Base-by-base conservation (phyloP, 2,113 vertebrate species). In the Lates calcarifer region DNA sequence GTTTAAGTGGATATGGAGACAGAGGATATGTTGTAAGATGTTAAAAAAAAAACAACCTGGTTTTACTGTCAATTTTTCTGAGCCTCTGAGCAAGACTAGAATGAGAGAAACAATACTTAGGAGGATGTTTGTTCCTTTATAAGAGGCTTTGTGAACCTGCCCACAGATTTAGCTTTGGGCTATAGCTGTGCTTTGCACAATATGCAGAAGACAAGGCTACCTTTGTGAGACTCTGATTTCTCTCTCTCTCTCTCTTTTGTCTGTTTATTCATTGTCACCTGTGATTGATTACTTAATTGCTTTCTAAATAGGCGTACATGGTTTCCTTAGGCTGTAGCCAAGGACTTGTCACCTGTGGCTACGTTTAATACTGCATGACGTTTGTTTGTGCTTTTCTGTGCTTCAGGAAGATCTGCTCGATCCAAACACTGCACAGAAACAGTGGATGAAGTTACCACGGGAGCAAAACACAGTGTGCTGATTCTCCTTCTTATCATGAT, bases 231-330 rank as follows among this genome's bases (percentile, higher is more conserved):
- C 20, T 35, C 15, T 31, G 5, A 15, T 12, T 28, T 58, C 39
- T 43, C 47, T 51, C 22, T 41, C 58, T 17, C 35, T 31, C 24
- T 13, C 18, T 49, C 29, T 22, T 61, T 15, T n/a, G 37, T 76
- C 41, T 35, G 20, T 33, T 67, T 20, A 67, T 35, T 11, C n/a
- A 6, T 47, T 67, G 18, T 39, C 18, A 29, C 37, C 45, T 45
- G 24, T 78, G 12, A 43, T 68, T 67, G 31, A 66, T 37, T 55
- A 37, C 2, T 47, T 35, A 6, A 43, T 69, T 68, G 39, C 47
- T 62, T 41, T 12, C 26, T 69, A 18, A 29, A 26, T 4, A 43
- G 3, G 1, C 26, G 33, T 53, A 14, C 15, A 20, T 10, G 4
- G 20, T 64, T 71, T 37, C 37, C 12, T 28, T 55, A 4, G 11